Evolutionary conservation across 2,113 vertebrate genomes (phyloP).

Genomic region (Papio anubis): DNA sequence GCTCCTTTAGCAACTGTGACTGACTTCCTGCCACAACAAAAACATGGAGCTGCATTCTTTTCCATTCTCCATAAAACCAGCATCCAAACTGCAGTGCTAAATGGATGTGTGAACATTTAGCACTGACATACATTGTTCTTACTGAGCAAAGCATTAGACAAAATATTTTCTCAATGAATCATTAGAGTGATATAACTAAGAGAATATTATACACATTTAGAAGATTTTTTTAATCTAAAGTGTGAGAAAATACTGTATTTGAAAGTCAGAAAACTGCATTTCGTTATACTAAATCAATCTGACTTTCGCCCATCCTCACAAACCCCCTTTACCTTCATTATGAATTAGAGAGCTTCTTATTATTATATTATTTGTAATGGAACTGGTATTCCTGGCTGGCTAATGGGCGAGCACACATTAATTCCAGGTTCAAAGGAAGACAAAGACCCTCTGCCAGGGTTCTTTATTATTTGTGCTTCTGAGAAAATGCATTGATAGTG

Average conservation of each 20-base stretch:
- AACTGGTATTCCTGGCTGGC: background rate
- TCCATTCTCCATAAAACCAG: background rate
- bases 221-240: background rate
- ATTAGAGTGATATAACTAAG: background rate
- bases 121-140: background rate
- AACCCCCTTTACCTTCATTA: background rate
- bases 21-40: background rate
- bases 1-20: background rate
- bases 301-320: background rate
- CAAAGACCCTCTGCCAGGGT: background rate
- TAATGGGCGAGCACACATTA: background rate
- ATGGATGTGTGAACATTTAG: background rate
- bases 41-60: background rate
- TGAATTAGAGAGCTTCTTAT: background rate
- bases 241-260: background rate
- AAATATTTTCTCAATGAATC: background rate
- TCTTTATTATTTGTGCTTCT: background rate
- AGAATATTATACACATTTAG: background rate
- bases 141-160: background rate
- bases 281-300: background rate
- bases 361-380: background rate
- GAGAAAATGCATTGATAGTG: background rate
- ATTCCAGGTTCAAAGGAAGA: background rate
- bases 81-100: background rate
- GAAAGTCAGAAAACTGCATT: background rate